A percentile compares a stretch with the other conserved stretches of the same genome.
Conservation (phyloP, 2,113 vertebrate genomes). For the Bambusicola thoracicus region DNA sequence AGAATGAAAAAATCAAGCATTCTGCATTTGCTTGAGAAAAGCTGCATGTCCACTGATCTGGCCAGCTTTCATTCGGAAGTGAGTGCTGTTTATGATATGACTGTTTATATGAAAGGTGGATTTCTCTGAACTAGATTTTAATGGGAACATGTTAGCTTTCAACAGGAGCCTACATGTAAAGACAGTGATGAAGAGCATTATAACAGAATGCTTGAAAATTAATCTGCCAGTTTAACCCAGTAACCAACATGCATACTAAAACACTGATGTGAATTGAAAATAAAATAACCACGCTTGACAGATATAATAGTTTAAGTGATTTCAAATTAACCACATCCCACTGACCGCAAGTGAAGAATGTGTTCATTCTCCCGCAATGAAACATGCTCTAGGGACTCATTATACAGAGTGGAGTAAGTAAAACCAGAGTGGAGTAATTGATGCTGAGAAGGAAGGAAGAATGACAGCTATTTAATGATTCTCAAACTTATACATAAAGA, state of each 20-base stretch:
- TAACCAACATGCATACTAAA: slow-evolving; percentile 78
- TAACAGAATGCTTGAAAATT: slow-evolving; percentile 76
- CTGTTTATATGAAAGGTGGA: slow-evolving; percentile 6
- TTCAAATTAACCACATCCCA: slow-evolving; percentile 91
- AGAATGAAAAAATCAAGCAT: not conserved
- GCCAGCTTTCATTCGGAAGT: not conserved
- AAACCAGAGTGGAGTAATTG: slow-evolving; percentile 87
- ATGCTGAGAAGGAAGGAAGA: slow-evolving; percentile 76
- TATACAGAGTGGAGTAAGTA: slow-evolving; percentile 83
- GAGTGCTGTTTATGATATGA: slow-evolving; percentile 14
- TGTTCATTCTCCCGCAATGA: slow-evolving; percentile 83
- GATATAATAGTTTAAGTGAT: slow-evolving; percentile 91
- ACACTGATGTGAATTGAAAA: slow-evolving; percentile 85
- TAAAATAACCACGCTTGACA: slow-evolving; percentile 86
- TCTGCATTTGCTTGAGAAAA: not conserved
- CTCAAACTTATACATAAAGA: slow-evolving; percentile 77
- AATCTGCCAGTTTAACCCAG: slow-evolving; percentile 83
- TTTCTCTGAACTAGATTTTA: slow-evolving; percentile 58
- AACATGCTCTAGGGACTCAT: slow-evolving; percentile 88
- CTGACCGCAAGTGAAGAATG: slow-evolving; percentile 84
- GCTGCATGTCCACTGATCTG: not conserved
- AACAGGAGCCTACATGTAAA: slow-evolving; percentile 49
- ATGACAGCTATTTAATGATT: slow-evolving; percentile 83
- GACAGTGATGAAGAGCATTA: slow-evolving; percentile 66
- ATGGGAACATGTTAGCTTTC: slow-evolving; percentile 63